Conservation (phyloP, 1,140 invertebrate genomes). For the Limonius californicus region DNA sequence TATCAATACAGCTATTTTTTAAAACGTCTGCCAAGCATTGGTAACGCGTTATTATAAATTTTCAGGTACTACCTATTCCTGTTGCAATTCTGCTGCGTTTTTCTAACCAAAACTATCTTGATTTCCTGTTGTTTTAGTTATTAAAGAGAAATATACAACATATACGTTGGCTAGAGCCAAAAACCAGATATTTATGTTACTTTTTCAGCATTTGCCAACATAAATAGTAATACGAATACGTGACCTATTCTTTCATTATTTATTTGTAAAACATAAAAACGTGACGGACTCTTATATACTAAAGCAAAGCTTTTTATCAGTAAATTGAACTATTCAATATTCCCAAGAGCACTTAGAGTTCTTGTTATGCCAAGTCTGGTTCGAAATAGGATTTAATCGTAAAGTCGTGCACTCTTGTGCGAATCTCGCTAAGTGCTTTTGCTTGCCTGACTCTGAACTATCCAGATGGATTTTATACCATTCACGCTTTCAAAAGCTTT, state of each 20-base stretch:
- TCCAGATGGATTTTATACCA: conserved; percentile 26
- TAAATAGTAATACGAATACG: not conserved
- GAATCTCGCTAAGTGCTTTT: conserved; percentile 32
- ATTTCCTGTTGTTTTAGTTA: too few relatives aligned
- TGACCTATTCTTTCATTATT: not conserved
- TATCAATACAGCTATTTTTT: too few relatives aligned
- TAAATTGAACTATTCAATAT: conserved; percentile 35
- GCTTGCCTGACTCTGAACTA: conserved; percentile 28
- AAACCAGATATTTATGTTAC: too few relatives aligned
- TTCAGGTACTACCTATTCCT: too few relatives aligned
- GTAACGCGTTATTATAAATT: too few relatives aligned
- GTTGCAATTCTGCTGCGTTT: too few relatives aligned
- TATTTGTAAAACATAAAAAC: not conserved
- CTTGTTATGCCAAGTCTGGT: conserved; percentile 34
- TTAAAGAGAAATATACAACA: too few relatives aligned
- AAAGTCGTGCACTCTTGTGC: conserved; percentile 30
- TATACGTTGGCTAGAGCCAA: too few relatives aligned
- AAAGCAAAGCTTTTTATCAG: conserved; percentile 23
- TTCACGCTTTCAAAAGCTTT: conserved; percentile 20
- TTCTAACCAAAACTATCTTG: too few relatives aligned
- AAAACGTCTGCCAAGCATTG: too few relatives aligned
- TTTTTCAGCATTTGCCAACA: too few relatives aligned
- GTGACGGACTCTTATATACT: not conserved
- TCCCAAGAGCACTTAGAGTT: conserved; percentile 29
- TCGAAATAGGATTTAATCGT: conserved; percentile 34